Evolutionary conservation across 2,888 invertebrate species (phyloP).

Genomic region (Phytoseiulus persimilis): DNA sequence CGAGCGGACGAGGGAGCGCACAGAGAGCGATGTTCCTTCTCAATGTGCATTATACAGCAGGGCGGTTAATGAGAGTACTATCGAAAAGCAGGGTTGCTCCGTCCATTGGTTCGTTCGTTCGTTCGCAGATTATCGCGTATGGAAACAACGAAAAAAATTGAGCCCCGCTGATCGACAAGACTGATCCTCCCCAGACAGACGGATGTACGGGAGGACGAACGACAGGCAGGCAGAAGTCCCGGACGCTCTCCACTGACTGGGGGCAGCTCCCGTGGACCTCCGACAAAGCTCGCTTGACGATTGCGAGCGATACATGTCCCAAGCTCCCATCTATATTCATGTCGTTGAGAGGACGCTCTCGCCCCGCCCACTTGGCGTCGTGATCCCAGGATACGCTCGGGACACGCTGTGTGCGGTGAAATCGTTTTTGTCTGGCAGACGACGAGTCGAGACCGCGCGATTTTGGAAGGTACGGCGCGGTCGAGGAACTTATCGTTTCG

Average conservation of each 20-base stretch:
- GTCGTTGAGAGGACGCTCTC: not conserved
- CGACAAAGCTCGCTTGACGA: not conserved
- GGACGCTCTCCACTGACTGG: not conserved
- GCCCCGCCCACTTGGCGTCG: too few relatives aligned
- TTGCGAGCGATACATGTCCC: not conserved
- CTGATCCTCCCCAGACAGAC: not conserved
- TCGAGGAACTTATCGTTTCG: too few relatives aligned
- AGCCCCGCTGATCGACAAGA: not conserved
- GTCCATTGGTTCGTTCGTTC: not conserved
- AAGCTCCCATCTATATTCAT: not conserved
- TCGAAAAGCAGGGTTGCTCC: not conserved
- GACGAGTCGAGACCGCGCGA: too few relatives aligned
- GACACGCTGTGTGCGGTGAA: too few relatives aligned
- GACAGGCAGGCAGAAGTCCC: not conserved
- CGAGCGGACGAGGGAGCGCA: not conserved
- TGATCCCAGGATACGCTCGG: too few relatives aligned
- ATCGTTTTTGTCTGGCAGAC: too few relatives aligned
- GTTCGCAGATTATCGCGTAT: not conserved
- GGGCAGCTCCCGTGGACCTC: not conserved
- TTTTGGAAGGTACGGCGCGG: too few relatives aligned
- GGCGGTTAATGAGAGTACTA: not conserved
- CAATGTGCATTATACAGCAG: not conserved
- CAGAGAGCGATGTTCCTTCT: not conserved
- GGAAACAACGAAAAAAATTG: not conserved
- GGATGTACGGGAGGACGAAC: not conserved